These are phyloP conservation scores for Coilia nasus DNA, from an alignment of 2,797 vertebrate genomes.

Conservation along the genomic window DNA sequence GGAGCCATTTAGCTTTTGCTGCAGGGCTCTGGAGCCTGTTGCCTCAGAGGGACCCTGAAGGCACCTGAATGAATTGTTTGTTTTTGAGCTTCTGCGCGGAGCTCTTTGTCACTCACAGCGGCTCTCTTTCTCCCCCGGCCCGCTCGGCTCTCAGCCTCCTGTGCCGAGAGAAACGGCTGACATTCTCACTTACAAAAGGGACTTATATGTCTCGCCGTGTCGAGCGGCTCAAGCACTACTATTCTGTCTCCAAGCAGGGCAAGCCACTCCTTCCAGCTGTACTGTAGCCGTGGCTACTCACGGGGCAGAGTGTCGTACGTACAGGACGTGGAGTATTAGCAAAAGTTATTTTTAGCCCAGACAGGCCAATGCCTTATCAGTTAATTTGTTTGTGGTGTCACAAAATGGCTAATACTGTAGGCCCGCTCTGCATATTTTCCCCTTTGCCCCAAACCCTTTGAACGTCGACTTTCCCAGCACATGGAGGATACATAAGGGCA, in stretches of 20 bases:
- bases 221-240: constrained; percentile 26
- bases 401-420: background rate
- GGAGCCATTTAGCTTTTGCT: background rate
- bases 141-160: background rate
- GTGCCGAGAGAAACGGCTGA: constrained; percentile 60
- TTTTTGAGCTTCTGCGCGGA: background rate
- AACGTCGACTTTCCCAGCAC: background rate
- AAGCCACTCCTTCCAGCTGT: constrained; percentile 42
- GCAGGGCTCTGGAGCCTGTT: background rate
- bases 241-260: constrained; percentile 28
- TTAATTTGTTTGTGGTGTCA: constrained; percentile 3
- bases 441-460: background rate
- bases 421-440: background rate
- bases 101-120: background rate
- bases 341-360: constrained; percentile 11
- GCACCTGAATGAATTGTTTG: constrained; percentile 19
- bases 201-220: constrained; percentile 58
- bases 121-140: background rate
- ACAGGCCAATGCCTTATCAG: background rate
- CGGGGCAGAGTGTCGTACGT: constrained; percentile 14
- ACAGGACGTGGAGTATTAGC: background rate
- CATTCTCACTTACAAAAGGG: constrained; percentile 69
- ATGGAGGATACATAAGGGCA: background rate
- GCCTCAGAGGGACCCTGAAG: background rate
- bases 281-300: constrained; percentile 23